Evolutionary conservation across 2,888 invertebrate species (phyloP).

Genomic region (Rhagonycha lutea): DNA sequence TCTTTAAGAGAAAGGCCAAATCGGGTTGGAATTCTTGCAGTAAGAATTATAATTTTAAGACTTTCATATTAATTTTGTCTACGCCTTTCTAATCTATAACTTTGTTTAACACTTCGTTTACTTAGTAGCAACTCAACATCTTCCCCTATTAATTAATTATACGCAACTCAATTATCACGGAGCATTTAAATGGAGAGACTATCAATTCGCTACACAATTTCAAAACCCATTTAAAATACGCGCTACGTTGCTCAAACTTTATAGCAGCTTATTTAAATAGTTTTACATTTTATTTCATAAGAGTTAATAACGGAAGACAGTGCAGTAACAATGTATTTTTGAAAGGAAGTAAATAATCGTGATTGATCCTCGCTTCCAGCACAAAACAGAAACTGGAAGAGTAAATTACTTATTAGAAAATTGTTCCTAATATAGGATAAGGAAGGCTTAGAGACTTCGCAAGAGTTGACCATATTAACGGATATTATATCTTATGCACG

Average conservation of each 20-base stretch:
- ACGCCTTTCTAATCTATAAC: conserved; percentile 10
- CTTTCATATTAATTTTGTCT: neutral
- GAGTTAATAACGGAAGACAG: neutral
- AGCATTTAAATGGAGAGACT: conserved; percentile 9
- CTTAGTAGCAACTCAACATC: conserved; percentile 10
- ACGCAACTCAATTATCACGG: conserved; percentile 16
- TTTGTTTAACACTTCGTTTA: conserved; percentile 20
- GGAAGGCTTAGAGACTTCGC: neutral
- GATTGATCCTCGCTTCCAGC: no score
- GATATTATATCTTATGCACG: no score
- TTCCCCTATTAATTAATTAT: conserved; percentile 8
- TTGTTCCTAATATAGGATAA: neutral
- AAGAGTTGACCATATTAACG: no score
- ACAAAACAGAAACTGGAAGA: no score
- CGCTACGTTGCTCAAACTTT: neutral
- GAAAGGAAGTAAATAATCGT: no score
- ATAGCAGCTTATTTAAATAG: neutral
- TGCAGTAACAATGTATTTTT: neutral
- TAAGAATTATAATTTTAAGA: conserved; percentile 41
- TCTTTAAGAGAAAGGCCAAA: conserved; percentile 76
- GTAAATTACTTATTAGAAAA: no score
- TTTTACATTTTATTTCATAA: neutral
- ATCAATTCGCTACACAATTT: conserved; percentile 10
- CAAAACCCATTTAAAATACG: neutral
- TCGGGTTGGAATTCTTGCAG: conserved; percentile 72